These are phyloP conservation scores for Cyprinodon diabolis DNA, from an alignment of 2,797 vertebrate species.

Conservation along the genomic window DNA sequence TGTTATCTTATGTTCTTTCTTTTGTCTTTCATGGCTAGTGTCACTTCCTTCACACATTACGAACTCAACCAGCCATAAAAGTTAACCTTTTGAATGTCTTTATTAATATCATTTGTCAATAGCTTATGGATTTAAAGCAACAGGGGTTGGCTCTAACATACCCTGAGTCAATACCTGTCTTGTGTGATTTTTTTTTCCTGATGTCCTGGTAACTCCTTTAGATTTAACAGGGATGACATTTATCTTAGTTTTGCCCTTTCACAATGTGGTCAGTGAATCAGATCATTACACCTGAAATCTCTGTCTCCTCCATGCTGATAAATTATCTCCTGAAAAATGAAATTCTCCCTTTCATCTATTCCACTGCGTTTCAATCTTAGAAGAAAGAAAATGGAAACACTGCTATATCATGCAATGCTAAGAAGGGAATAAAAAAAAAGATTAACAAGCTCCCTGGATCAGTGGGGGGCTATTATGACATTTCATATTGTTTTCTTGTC, in stretches of 20 bases:
- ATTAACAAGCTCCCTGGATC: conserved; percentile 33
- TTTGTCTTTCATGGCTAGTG: conserved; percentile 19
- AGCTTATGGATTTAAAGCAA: conserved; percentile 27
- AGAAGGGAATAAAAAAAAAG: conserved; percentile 17
- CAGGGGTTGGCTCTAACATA: conserved; percentile 14
- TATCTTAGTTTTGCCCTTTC: conserved; percentile 76
- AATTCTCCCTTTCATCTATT: conserved; percentile 55
- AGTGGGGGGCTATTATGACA: conserved; percentile 15
- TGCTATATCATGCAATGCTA: conserved; percentile 9
- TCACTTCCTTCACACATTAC: conserved; percentile 32
- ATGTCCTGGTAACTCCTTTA: conserved; percentile 46
- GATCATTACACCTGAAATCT: conserved; percentile 72
- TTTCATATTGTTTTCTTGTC: conserved; percentile 30
- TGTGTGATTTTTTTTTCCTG: conserved; percentile 48
- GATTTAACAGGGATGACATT: conserved; percentile 66
- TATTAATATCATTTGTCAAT: conserved; percentile 53
- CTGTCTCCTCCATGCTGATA: conserved; percentile 54
- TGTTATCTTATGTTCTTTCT: conserved; percentile 31
- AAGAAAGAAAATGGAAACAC: conserved; percentile 40
- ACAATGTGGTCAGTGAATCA: conserved; percentile 61
- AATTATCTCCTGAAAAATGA: conserved; percentile 63
- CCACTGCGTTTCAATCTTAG: conserved; percentile 35
- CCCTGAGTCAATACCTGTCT: conserved; percentile 56
- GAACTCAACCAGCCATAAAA: conserved; percentile 33
- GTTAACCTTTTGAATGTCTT: conserved; percentile 43